These are phyloP conservation scores for Xenopus petersii DNA, from an alignment of 2,797 vertebrate species.

Conservation along the genomic window DNA sequence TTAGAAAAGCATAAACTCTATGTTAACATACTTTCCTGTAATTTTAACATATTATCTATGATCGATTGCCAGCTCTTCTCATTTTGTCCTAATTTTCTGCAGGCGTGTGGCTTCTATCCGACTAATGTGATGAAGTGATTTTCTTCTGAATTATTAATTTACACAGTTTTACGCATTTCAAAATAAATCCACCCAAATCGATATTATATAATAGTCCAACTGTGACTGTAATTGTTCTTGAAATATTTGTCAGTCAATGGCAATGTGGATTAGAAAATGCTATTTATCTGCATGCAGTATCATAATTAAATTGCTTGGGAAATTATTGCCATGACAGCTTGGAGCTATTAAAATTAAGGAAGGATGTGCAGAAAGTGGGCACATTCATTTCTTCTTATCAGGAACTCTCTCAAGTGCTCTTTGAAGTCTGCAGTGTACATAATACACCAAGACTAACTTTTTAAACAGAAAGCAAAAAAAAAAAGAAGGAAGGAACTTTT, in stretches of 20 bases:
- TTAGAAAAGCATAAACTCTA: too few species aligned
- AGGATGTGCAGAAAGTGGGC: constrained; percentile 15
- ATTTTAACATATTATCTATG: constrained; percentile 9
- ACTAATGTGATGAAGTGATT: constrained; percentile 23
- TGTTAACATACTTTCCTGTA: too few species aligned
- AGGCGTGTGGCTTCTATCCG: constrained; percentile 5
- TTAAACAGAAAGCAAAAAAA: too few species aligned
- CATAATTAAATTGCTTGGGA: constrained; percentile 35
- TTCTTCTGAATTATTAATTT: constrained; percentile 19
- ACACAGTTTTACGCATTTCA: constrained; percentile 7
- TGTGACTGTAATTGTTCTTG: constrained; percentile 28
- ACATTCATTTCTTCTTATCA: constrained; percentile 13
- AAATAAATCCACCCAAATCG: constrained; percentile 25
- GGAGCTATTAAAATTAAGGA: constrained; percentile 24
- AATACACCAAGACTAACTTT: neutral
- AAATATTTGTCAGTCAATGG: constrained; percentile 29
- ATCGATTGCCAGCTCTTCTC: constrained; percentile 14
- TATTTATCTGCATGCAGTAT: constrained; percentile 36
- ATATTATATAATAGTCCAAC: constrained; percentile 32
- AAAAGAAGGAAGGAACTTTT: too few species aligned
- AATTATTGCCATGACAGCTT: constrained; percentile 21
- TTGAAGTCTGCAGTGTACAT: neutral
- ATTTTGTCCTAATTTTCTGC: constrained; percentile 7
- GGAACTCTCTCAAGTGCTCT: neutral
- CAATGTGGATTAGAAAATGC: constrained; percentile 33